phyloP scores from a whole-genome alignment of 2,113 vertebrate species.

The Morphnarchus princeps region DNA sequence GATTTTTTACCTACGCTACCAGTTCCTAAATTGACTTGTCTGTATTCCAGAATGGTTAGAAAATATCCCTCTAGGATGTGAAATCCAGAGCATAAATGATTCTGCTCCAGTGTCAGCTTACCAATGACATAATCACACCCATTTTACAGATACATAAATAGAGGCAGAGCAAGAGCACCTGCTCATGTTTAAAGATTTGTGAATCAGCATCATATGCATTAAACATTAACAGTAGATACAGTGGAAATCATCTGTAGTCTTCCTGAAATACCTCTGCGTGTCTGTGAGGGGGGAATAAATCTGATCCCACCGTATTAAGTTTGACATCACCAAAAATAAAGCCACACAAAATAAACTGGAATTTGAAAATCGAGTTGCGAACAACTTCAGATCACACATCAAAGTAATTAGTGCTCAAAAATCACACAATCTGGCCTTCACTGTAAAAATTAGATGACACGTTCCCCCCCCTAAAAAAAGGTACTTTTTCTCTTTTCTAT shows the following conservation, averaged over 20 bases:
- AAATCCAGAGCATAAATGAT: background rate
- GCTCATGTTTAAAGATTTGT: background rate
- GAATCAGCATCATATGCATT: background rate
- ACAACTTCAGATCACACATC: background rate
- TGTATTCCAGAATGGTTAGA: background rate
- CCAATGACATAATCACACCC: background rate
- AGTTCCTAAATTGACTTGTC: background rate
- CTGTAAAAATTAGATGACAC: background rate
- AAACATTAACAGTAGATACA: background rate
- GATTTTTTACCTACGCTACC: background rate
- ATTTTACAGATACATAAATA: background rate
- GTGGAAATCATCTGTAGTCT: background rate
- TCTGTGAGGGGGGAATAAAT: background rate
- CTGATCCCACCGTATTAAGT: background rate
- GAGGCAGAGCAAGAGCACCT: background rate
- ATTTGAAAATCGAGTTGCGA: background rate
- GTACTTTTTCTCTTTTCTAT: background rate
- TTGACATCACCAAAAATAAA: background rate
- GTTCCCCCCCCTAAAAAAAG: too few relatives aligned
- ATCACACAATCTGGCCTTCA: background rate
- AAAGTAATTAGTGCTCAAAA: background rate
- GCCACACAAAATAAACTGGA: background rate
- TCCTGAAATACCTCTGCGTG: background rate
- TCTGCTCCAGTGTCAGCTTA: background rate
- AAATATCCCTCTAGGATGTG: background rate